Conservation (phyloP, 2,888 invertebrate genomes). For the Gnatocerus cornutus region DNA sequence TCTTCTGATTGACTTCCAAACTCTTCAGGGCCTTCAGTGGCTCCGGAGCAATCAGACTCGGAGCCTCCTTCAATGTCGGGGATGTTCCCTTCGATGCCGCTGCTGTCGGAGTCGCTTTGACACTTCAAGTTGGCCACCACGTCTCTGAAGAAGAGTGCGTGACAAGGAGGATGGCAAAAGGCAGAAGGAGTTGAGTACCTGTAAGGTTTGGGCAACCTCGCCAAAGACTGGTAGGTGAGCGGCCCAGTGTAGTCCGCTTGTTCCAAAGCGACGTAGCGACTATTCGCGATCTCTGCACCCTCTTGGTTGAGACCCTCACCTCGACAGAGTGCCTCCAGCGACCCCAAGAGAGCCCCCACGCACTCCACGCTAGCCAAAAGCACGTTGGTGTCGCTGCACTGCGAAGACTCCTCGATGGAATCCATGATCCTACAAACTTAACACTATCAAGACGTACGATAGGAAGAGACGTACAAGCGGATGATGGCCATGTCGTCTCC, state of each 20-base stretch:
- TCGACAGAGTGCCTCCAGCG: slow-evolving; percentile 85
- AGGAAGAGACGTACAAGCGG: slow-evolving; percentile 75
- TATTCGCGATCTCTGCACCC: slow-evolving; percentile 77
- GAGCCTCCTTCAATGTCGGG: slow-evolving; percentile 68
- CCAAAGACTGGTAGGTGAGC: slow-evolving; percentile 88
- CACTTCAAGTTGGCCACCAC: slow-evolving; percentile 78
- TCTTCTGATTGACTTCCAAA: slow-evolving; percentile 74
- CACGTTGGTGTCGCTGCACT: slow-evolving; percentile 83
- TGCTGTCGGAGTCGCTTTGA: slow-evolving; percentile 79
- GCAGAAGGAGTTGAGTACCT: slow-evolving; percentile 70
- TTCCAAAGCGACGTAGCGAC: slow-evolving; percentile 79
- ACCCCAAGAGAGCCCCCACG: slow-evolving; percentile 86
- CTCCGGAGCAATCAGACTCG: slow-evolving; percentile 73
- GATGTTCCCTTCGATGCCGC: slow-evolving; percentile 71
- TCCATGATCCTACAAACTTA: slow-evolving; percentile 83
- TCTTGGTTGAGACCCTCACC: slow-evolving; percentile 82
- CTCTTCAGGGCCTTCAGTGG: slow-evolving; percentile 83
- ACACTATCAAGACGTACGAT: background rate
- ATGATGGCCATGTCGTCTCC: slow-evolving; percentile 88
- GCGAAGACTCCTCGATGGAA: slow-evolving; percentile 93
- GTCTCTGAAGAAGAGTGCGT: slow-evolving; percentile 74
- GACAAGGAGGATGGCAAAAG: too few relatives aligned
- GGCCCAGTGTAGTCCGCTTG: slow-evolving; percentile 90
- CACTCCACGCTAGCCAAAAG: slow-evolving; percentile 88
- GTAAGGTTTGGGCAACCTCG: slow-evolving; percentile 87